Evolutionary conservation across 1,140 invertebrate genomes (phyloP).

Genomic region (Delia radicum): DNA sequence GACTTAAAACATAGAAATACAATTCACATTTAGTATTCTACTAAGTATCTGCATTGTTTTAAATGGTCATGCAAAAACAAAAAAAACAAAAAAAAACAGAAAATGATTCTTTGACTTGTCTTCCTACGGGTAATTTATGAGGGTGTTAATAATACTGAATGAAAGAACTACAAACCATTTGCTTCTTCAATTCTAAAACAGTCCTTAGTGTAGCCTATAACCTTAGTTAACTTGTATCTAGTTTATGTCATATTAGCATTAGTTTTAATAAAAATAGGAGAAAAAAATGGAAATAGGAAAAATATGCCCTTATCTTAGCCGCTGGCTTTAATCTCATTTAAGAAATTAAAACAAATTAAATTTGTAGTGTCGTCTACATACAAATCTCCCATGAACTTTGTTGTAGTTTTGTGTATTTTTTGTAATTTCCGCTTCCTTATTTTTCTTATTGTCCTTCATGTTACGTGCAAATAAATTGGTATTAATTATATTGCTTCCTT

Average conservation of each 20-base stretch:
- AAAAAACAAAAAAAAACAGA: background rate
- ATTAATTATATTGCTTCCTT: conserved; percentile 1
- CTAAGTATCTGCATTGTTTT: background rate
- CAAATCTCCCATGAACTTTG: no score
- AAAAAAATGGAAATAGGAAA: background rate
- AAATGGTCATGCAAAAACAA: background rate
- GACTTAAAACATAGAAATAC: background rate
- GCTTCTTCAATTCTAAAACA: background rate
- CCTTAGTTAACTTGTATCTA: background rate
- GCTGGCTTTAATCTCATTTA: background rate
- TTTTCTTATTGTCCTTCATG: background rate
- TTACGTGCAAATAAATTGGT: conserved; percentile 1
- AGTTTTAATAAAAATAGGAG: background rate
- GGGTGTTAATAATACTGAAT: no score
- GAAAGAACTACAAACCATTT: background rate
- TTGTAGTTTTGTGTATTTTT: background rate
- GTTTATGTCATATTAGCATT: background rate
- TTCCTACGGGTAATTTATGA: background rate
- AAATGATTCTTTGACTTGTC: background rate
- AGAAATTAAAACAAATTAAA: conserved; percentile 2
- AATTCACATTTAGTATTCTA: background rate
- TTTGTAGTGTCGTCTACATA: background rate
- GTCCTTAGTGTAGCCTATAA: background rate
- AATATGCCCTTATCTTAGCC: background rate
- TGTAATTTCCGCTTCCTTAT: background rate